Conservation (phyloP, 2,113 vertebrate species). For the Puffinus mauretanicus region DNA sequence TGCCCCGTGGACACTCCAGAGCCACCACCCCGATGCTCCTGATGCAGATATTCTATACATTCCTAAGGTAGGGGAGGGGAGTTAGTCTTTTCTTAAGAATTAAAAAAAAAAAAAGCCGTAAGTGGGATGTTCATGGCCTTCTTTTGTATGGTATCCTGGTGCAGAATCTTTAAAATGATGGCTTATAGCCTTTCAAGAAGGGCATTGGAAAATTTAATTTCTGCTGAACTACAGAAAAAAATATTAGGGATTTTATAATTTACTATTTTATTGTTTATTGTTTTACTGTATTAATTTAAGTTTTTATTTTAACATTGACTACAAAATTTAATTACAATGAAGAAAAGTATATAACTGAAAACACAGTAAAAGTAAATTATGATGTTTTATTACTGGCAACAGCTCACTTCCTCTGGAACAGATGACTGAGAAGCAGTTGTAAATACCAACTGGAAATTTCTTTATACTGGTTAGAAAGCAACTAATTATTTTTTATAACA, state of each 20-base stretch:
- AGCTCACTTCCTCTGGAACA: background rate
- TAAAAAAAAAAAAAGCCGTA: background rate
- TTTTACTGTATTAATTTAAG: background rate
- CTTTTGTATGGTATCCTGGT: background rate
- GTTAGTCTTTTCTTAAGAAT: background rate
- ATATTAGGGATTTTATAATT: background rate
- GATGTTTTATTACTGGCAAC: background rate
- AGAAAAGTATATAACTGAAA: background rate
- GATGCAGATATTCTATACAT: background rate
- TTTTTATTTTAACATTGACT: background rate
- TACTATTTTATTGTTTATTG: background rate
- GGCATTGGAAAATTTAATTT: background rate
- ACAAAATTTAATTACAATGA: background rate
- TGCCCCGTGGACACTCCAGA: background rate
- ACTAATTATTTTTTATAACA: background rate
- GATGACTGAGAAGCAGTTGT: background rate
- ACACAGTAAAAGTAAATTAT: background rate
- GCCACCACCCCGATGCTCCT: background rate
- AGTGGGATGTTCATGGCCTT: background rate
- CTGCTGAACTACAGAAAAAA: background rate
- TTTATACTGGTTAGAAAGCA: conserved; percentile 13
- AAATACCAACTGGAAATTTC: conserved; percentile 1
- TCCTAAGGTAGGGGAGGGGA: background rate
- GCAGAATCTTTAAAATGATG: background rate
- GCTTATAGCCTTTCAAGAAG: background rate